Evolutionary conservation across 2,888 invertebrate genomes (phyloP).

Genomic region (Troides aeacus): DNA sequence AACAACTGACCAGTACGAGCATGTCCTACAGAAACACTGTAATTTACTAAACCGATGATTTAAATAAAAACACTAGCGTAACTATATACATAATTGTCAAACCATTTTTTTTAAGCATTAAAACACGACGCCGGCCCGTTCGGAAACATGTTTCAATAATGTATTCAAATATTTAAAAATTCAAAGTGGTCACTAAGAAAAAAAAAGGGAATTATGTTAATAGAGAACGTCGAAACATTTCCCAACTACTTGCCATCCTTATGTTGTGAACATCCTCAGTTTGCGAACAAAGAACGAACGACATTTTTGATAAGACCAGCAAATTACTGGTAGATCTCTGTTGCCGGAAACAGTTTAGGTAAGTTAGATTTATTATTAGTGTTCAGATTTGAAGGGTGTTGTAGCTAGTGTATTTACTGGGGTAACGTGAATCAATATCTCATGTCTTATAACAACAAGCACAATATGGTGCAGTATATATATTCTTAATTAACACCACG

Average conservation of each 20-base stretch:
- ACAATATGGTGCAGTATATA: no score
- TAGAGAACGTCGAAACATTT: background rate
- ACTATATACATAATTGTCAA: conserved; percentile 34
- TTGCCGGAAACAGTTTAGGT: no score
- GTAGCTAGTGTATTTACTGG: no score
- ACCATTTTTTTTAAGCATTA: conserved; percentile 13
- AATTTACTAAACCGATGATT: conserved; percentile 57
- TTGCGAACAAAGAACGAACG: no score
- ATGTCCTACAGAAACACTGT: conserved; percentile 46
- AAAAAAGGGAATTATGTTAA: background rate
- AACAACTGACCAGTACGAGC: conserved; percentile 40
- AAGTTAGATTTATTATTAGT: no score
- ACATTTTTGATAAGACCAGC: no score
- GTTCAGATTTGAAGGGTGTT: no score
- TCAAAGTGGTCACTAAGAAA: background rate
- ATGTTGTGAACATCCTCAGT: background rate
- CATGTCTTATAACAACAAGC: no score
- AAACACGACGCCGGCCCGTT: conserved; percentile 7
- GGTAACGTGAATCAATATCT: no score
- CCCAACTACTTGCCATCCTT: background rate
- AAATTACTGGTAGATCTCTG: no score
- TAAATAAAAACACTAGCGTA: conserved; percentile 55
- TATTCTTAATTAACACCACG: no score
- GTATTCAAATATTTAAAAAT: conserved; percentile 26
- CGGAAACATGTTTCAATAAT: conserved; percentile 24